These are phyloP conservation scores for Dicrostonyx torquatus DNA, from an alignment of 2,797 vertebrate genomes.

Conservation along the genomic window DNA sequence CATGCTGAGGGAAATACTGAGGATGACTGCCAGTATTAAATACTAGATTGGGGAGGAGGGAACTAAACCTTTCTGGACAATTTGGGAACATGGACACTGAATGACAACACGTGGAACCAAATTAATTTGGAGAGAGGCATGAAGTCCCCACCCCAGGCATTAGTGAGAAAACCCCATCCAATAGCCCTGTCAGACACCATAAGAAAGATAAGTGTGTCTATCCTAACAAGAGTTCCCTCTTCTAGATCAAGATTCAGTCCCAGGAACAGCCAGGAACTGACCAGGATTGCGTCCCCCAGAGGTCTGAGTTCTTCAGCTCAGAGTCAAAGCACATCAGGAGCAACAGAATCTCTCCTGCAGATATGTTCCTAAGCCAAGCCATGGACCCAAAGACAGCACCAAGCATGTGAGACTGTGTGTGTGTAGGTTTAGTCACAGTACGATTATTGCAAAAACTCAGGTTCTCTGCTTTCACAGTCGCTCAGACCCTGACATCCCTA, in stretches of 20 bases:
- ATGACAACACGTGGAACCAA: accelerated
- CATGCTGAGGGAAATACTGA: background rate
- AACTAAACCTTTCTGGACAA: background rate
- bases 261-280: background rate
- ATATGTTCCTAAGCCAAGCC: background rate
- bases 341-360: background rate
- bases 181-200: background rate
- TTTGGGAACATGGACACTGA: background rate
- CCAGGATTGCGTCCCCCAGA: background rate
- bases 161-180: background rate
- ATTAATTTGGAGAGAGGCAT: background rate
- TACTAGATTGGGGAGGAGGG: background rate
- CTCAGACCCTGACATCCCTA: too few species aligned
- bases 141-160: too few species aligned
- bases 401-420: background rate
- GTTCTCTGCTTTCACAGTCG: background rate
- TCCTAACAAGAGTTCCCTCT: too few species aligned
- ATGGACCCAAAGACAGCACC: background rate
- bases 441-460: background rate
- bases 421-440: background rate
- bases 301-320: background rate
- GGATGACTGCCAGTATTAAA: background rate
- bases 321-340: background rate
- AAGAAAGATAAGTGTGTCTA: background rate
- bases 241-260: background rate